Base-by-base conservation (phyloP, 2,888 invertebrate genomes). In the Drosophila pullipes region DNA sequence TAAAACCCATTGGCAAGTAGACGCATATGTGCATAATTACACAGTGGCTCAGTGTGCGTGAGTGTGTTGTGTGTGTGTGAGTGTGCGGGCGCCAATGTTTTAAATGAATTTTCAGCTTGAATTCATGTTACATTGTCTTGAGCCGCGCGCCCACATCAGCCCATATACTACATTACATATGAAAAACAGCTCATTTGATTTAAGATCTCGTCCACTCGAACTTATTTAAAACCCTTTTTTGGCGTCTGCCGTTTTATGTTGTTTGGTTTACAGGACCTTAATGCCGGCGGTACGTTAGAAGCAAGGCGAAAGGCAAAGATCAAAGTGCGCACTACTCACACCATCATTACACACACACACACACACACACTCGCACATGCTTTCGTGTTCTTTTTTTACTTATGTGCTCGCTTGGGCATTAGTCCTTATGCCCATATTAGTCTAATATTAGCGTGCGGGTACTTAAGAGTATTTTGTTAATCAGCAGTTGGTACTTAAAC, bases 21-120 rank as follows among this genome's bases (percentile, higher is more conserved):
- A 78, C 73, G 70, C 83, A 83, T 82, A 62, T 82, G 80, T 78
- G 75, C 65, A 75, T 82, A 81, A 82, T 82, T 82, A 82, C 75
- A 66, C 30, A 61, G 59, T 37, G 30, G 49, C 57, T 41, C 62
- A 41, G 52, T 69, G 37, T 49, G 25, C 47, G 50, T 63, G 49
- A 37, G 60, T 60, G 63, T 33, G 30, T 30, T 30, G 31, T 35
- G 54, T 61, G 63, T 65, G 60, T 47, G 50, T 25, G 28, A 2
- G 47, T 7, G 28, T 74, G 71, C 61, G 69, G 58, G 69, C 37
- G 71, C 50, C 75, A 85, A 83, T 86, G 83, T 72, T 72, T 78
- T 83, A 83, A 85, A 86, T 85, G 68, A 79, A 83, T 85, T 85
- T 87, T 82, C 75, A 78, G 76, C 78, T 80, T 77, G 82, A 86